Evolutionary conservation across 2,888 invertebrate species (phyloP), one percentile per base, ranked within the genome.

Genomic region (Diaphora mendica): DNA sequence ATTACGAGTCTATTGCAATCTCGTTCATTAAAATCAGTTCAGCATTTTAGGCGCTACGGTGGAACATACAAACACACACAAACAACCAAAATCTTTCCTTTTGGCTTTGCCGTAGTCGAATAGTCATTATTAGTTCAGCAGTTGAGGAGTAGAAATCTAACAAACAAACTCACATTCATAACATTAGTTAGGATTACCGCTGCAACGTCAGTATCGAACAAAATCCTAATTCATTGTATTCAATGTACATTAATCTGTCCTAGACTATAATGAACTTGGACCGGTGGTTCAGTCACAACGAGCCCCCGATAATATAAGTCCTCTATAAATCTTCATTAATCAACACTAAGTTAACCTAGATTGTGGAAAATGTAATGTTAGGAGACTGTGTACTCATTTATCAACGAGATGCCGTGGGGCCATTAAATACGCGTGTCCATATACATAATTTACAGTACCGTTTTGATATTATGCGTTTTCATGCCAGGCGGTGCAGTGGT

Each of bases 321-420:
- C 72, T 68, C 78, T 71, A 87, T 88, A 88, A 85, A 88, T 88
- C 87, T 86, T 81, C 82, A 87, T 88, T 87, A 86, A 85, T 88
- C 86, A 84, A 79, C 79, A 80, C 81, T 82, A 84, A 79, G 79
- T 82, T 84, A 83, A 81, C 82, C 82, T 72, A 84, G 86, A 86
- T 85, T 82, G 79, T 84, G 78, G 82, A 78, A 82, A 82, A 74
- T 78, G 79, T 83, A 78, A 78, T 85, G 80, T 82, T 71, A 69
- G 75, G 68, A 72, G 76, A 69, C 68, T 71, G 70, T 74, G 71
- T 20, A 73, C 77, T 75, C 82, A 80, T 83, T 85, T 82, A 80
- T 85, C 77, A 85, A 72, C 71, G 71, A 70, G 72, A 23, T 39
- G 3, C 9, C n/a, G 77, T 69, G 35, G 75, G 76, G 85, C 82